Percentiles rank a stretch among this genome's conserved stretches.
Evolutionary conservation across 1,140 invertebrate genomes (phyloP).

Genomic region (Papilio polyxenes): DNA sequence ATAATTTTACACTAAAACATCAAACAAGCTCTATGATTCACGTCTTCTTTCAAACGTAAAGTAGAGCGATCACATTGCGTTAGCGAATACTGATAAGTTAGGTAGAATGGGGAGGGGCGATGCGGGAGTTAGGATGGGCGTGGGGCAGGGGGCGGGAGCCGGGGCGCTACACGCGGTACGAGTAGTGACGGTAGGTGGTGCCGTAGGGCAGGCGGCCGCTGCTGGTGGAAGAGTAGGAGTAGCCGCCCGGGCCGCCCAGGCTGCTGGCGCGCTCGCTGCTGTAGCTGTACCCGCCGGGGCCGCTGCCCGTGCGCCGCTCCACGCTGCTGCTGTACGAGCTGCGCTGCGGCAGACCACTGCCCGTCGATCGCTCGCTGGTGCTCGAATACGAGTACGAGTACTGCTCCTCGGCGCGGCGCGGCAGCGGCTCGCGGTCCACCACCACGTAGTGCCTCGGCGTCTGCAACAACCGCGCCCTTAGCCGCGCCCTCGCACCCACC

Average conservation of each 20-base stretch:
- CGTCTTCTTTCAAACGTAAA: constrained; percentile 71
- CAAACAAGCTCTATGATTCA: constrained; percentile 67
- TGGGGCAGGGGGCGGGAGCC: constrained; percentile 60
- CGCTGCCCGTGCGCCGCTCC: constrained; percentile 85
- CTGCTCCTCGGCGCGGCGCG: constrained; percentile 87
- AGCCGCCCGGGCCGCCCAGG: constrained; percentile 88
- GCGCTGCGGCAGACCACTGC: constrained; percentile 81
- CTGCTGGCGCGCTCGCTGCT: constrained; percentile 86
- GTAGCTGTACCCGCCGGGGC: constrained; percentile 86
- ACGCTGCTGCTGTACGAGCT: constrained; percentile 84
- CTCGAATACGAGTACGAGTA: constrained; percentile 92
- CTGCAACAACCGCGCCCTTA: constrained; percentile 82
- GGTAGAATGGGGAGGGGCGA: constrained; percentile 47
- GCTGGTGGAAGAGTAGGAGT: constrained; percentile 88
- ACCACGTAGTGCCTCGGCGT: constrained; percentile 92
- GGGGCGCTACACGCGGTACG: constrained; percentile 88
- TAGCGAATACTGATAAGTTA: constrained; percentile 77
- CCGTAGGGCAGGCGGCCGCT: constrained; percentile 90
- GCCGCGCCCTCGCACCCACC: constrained; percentile 68
- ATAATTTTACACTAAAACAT: constrained; percentile 66
- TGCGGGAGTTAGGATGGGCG: constrained; percentile 48
- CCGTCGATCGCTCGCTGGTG: constrained; percentile 73
- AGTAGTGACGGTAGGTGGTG: constrained; percentile 90
- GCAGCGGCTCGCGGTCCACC: constrained; percentile 86
- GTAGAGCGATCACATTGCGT: constrained; percentile 75